These are phyloP conservation scores for Rhinophrynus dorsalis DNA, from an alignment of 2,797 vertebrate species.

Conservation along the genomic window DNA sequence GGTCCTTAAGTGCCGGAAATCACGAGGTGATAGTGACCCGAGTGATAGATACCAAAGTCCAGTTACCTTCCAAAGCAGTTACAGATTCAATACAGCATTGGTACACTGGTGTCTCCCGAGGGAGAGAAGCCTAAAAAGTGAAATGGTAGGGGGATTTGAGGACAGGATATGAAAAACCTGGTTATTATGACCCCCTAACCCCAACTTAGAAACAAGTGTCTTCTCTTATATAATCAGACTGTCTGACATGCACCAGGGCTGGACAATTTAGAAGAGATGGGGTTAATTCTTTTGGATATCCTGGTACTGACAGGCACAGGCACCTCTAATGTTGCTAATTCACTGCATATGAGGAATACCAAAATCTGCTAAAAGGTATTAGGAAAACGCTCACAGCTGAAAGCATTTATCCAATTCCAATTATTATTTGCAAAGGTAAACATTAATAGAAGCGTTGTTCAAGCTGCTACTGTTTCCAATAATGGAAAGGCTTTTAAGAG, in stretches of 20 bases:
- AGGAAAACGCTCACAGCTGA: slow-evolving; percentile 68
- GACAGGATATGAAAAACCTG: too few species aligned
- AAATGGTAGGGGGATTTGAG: too few species aligned
- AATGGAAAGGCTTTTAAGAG: slow-evolving; percentile 58
- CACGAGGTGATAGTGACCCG: too few species aligned
- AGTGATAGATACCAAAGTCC: too few species aligned
- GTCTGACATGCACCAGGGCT: neutral
- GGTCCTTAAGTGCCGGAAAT: too few species aligned
- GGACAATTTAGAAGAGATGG: neutral
- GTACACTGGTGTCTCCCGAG: too few species aligned
- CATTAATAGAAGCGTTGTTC: slow-evolving; percentile 57
- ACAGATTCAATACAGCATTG: too few species aligned
- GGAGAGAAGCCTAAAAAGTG: too few species aligned
- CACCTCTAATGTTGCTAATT: slow-evolving; percentile 34
- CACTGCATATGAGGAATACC: slow-evolving; percentile 49
- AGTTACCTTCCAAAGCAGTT: too few species aligned
- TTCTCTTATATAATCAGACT: neutral
- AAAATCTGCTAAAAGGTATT: slow-evolving; percentile 64
- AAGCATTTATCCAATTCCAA: slow-evolving; percentile 68
- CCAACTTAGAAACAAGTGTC: neutral
- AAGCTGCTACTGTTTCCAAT: slow-evolving; percentile 69
- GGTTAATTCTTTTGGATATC: slow-evolving; percentile 36
- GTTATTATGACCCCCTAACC: too few species aligned
- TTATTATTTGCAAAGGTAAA: slow-evolving; percentile 65
- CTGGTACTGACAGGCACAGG: slow-evolving; percentile 22